Evolutionary conservation across 2,797 vertebrate genomes (phyloP).

Genomic region (Alosa sapidissima): DNA sequence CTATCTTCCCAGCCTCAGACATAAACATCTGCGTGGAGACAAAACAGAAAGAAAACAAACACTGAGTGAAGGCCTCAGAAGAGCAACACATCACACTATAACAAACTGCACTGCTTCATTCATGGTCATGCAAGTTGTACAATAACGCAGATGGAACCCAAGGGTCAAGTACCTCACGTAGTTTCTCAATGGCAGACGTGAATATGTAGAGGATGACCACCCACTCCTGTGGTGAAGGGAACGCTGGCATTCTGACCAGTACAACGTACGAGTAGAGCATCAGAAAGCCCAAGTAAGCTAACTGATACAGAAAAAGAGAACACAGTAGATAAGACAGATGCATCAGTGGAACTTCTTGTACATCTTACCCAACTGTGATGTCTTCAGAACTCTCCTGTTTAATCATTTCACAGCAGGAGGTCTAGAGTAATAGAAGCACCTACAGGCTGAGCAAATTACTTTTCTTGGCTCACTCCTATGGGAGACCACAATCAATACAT

Average conservation of each 20-base stretch:
- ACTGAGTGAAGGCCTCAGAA: not conserved
- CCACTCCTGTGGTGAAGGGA: slow-evolving; percentile 93
- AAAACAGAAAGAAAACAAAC: slow-evolving; percentile 32
- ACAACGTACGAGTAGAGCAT: slow-evolving; percentile 98
- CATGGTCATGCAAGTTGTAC: not conserved
- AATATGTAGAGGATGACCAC: slow-evolving; percentile 98
- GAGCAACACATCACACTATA: not conserved
- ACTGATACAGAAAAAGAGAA: slow-evolving; percentile 65
- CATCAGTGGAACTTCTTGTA: not conserved
- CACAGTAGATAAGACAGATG: not conserved
- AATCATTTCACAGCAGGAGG: not conserved
- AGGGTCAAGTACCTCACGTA: slow-evolving; percentile 83
- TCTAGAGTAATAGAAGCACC: not conserved
- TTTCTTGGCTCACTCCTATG: not conserved
- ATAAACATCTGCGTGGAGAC: slow-evolving; percentile 86
- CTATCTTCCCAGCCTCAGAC: slow-evolving; percentile 98
- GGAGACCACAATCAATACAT: not conserved
- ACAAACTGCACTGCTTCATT: not conserved
- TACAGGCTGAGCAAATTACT: not conserved
- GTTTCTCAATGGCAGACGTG: slow-evolving; percentile 93
- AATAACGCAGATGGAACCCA: not conserved
- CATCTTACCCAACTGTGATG: not conserved
- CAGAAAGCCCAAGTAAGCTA: slow-evolving; percentile 94
- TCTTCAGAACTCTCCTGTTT: not conserved
- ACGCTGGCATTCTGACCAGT: slow-evolving; percentile 86